A percentile compares a stretch with the other conserved stretches of the same genome.
Conservation (phyloP, 1,140 invertebrate species). For the Ruditapes philippinarum region DNA sequence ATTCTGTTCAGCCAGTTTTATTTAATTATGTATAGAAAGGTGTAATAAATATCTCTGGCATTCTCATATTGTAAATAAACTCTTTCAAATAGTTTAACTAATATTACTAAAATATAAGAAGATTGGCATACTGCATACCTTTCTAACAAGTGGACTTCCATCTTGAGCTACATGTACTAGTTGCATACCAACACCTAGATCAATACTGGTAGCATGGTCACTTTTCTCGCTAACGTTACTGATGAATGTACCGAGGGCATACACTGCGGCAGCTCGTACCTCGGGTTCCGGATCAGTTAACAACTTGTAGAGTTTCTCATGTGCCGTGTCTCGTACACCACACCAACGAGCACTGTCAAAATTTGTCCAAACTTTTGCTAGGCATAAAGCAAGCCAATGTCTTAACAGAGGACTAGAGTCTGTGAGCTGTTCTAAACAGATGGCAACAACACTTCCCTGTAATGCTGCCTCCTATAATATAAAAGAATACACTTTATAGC, state of each 20-base stretch:
- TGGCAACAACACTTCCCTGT: constrained; percentile 94
- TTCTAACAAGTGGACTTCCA: constrained; percentile 95
- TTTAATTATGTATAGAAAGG: too few relatives aligned
- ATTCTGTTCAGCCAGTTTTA: too few relatives aligned
- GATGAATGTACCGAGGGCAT: constrained; percentile 97
- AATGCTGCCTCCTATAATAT: constrained; percentile 91
- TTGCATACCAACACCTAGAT: constrained; percentile 95
- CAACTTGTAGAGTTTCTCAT: constrained; percentile 96
- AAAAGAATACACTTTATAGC: too few relatives aligned
- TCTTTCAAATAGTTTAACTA: too few relatives aligned
- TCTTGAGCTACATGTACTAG: constrained; percentile 93
- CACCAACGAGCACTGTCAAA: constrained; percentile 98
- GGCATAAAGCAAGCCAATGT: constrained; percentile 97
- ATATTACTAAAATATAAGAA: too few relatives aligned
- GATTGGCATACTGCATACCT: constrained; percentile 88
- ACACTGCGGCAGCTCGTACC: constrained; percentile 96
- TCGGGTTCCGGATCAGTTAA: constrained; percentile 93
- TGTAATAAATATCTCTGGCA: too few relatives aligned
- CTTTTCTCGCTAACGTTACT: constrained; percentile 92
- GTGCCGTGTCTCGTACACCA: constrained; percentile 97
- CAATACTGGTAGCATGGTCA: constrained; percentile 97
- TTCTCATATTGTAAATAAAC: too few relatives aligned
- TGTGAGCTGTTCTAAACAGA: constrained; percentile 92
- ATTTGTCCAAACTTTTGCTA: constrained; percentile 97
- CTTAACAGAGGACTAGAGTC: constrained; percentile 90